Percentiles rank a stretch among this genome's conserved stretches.
Evolutionary conservation across 2,888 invertebrate species (phyloP).

Genomic region (Ophioninae sp.): DNA sequence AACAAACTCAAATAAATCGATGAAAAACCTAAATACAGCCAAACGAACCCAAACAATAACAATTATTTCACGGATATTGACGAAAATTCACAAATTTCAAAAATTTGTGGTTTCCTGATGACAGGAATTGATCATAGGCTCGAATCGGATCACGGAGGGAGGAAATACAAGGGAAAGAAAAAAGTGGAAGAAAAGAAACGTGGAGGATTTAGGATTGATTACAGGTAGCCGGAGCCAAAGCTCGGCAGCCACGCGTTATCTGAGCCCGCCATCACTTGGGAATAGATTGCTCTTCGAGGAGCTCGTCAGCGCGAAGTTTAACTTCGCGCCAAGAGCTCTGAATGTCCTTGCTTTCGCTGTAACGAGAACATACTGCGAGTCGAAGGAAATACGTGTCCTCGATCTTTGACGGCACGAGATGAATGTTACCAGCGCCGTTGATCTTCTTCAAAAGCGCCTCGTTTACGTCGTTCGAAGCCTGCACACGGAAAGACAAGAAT

Average conservation of each 20-base stretch:
- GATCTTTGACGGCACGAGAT: constrained; percentile 95
- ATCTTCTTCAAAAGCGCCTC: constrained; percentile 91
- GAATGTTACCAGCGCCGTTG: constrained; percentile 94
- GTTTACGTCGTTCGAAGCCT: constrained; percentile 90
- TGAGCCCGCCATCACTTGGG: constrained; percentile 80
- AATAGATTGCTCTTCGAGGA: constrained; percentile 81
- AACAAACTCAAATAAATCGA: too few species aligned
- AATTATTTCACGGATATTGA: too few species aligned
- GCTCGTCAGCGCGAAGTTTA: constrained; percentile 87
- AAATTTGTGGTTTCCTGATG: too few species aligned
- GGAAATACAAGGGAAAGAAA: neutral
- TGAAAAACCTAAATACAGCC: too few species aligned
- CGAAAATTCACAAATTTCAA: neutral
- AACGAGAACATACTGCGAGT: constrained; percentile 94
- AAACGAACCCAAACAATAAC: too few species aligned
- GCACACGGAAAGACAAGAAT: constrained; percentile 10
- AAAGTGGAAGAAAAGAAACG: neutral
- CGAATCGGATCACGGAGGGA: neutral
- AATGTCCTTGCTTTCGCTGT: constrained; percentile 91
- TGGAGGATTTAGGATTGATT: constrained; percentile 73
- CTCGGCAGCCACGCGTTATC: constrained; percentile 76
- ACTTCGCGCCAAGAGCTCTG: constrained; percentile 94
- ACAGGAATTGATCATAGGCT: neutral
- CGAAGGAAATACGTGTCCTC: constrained; percentile 92
- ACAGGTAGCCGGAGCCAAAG: constrained; percentile 76